These are phyloP conservation scores for Electrophaes corylata DNA, from an alignment of 2,888 invertebrate genomes.

Conservation along the genomic window DNA sequence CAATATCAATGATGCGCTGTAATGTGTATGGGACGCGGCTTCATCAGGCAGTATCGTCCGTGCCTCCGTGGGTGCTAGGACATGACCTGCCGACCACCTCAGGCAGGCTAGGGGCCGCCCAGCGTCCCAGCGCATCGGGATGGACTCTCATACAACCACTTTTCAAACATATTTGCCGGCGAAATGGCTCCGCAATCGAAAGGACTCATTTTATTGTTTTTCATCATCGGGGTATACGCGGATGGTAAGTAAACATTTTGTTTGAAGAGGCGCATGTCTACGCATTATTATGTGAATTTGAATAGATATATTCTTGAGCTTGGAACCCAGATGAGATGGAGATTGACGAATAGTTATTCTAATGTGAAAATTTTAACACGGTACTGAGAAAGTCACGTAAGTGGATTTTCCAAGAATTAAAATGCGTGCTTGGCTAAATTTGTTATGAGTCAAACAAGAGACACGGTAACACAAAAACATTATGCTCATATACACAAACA, in stretches of 20 bases:
- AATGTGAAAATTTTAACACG: constrained; percentile 8
- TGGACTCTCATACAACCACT: constrained; percentile 71
- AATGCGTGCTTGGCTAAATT: constrained; percentile 2
- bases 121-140: constrained; percentile 61
- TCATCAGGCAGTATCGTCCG: constrained; percentile 52
- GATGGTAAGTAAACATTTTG: constrained; percentile 72
- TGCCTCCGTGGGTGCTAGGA: constrained; percentile 53
- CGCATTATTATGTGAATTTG: constrained; percentile 36
- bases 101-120: constrained; percentile 47
- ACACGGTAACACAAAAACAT: background rate
- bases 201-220: constrained; percentile 68
- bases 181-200: constrained; percentile 74
- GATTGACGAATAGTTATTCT: constrained; percentile 2
- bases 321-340: constrained; percentile 20
- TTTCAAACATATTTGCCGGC: constrained; percentile 65
- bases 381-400: background rate
- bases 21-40: constrained; percentile 48
- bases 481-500: background rate
- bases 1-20: constrained; percentile 60
- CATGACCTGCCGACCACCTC: constrained; percentile 55
- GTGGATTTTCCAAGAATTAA: constrained; percentile 8
- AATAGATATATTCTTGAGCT: constrained; percentile 20
- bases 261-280: constrained; percentile 22
- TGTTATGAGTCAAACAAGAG: background rate
- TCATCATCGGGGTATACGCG: constrained; percentile 58